A percentile compares a stretch with the other conserved stretches of the same genome.
phyloP scores from a whole-genome alignment of 2,113 vertebrate genomes.

The Chamaetylas fuelleborni region DNA sequence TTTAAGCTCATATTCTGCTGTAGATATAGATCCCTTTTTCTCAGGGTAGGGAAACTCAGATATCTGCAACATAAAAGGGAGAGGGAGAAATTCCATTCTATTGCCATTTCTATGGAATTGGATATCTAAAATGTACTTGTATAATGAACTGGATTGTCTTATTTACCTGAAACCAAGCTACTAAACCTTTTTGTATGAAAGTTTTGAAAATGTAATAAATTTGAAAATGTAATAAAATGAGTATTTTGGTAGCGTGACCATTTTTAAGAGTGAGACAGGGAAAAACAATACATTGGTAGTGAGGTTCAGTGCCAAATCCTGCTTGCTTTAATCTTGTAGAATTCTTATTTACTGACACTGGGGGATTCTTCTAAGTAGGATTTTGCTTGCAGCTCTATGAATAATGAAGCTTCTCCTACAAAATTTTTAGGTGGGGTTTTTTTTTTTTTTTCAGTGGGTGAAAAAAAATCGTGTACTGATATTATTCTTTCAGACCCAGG shows the following conservation, averaged over 20 bases:
- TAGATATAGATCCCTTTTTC: neutral
- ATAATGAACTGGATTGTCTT: neutral
- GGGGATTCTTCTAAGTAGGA: neutral
- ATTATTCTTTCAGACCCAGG: neutral
- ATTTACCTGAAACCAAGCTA: neutral
- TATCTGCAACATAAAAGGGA: neutral
- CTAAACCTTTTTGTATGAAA: neutral
- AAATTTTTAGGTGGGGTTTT: neutral
- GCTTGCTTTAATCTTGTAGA: neutral
- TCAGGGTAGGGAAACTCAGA: neutral
- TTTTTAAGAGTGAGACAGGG: neutral
- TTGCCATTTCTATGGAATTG: neutral
- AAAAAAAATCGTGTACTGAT: neutral
- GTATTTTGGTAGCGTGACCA: neutral
- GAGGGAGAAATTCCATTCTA: neutral
- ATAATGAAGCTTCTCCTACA: neutral
- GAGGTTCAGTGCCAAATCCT: neutral
- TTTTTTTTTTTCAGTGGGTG: neutral
- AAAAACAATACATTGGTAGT: neutral
- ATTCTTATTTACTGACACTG: neutral
- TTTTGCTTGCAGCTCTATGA: neutral
- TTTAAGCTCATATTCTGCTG: neutral
- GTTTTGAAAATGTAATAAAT: neutral
- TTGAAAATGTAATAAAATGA: neutral
- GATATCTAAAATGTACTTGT: neutral